Conservation (phyloP, 2,888 invertebrate genomes). For the Podotricha telesiphe region DNA sequence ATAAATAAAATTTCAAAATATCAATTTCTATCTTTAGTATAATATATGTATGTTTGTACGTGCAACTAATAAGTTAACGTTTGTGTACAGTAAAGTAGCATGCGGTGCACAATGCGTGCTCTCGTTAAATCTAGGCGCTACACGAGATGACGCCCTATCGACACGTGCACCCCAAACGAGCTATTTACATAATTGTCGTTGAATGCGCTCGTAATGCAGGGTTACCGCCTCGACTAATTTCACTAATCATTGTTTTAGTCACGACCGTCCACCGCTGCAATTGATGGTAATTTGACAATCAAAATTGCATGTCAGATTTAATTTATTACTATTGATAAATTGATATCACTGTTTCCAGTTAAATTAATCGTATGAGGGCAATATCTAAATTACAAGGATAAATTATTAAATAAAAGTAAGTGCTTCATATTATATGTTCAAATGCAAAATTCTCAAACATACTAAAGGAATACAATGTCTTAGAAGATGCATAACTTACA, state of each 20-base stretch:
- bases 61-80: slow-evolving; percentile 31
- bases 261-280: slow-evolving; percentile 43
- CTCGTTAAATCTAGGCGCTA: slow-evolving; percentile 55
- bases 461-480: not conserved
- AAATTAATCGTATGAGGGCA: slow-evolving; percentile 5
- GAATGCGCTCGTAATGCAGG: slow-evolving; percentile 53
- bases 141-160: slow-evolving; percentile 55
- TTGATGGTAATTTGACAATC: slow-evolving; percentile 44
- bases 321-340: slow-evolving; percentile 27
- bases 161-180: slow-evolving; percentile 54
- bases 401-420: not conserved
- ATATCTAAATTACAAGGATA: not conserved
- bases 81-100: slow-evolving; percentile 35
- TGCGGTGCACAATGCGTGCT: slow-evolving; percentile 46
- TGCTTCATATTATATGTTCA: not conserved
- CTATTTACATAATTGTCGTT: slow-evolving; percentile 70
- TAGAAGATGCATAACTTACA: not conserved
- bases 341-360: slow-evolving; percentile 4
- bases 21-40: not conserved
- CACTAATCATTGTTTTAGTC: slow-evolving; percentile 63
- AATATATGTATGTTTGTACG: slow-evolving; percentile 5
- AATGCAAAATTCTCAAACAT: not conserved
- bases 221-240: slow-evolving; percentile 53
- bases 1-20: no score
- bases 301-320: slow-evolving; percentile 36